phyloP scores from a whole-genome alignment of 2,888 invertebrate species.

The Perdita meconis region DNA sequence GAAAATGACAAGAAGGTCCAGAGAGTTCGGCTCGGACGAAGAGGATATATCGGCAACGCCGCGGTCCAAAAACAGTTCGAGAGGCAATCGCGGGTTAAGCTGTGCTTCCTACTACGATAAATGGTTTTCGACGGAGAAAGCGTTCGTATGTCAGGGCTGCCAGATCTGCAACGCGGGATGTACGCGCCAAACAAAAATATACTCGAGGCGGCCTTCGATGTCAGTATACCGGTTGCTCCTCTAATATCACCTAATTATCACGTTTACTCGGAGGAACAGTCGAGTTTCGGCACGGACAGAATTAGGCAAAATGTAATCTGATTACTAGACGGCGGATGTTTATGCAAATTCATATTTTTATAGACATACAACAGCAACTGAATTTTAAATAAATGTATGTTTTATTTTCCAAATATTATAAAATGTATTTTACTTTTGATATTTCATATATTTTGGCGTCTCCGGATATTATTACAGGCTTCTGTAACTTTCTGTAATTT shows the following conservation, averaged over 20 bases:
- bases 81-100: slow-evolving; percentile 69
- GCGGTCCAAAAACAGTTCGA: slow-evolving; percentile 83
- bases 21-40: slow-evolving; percentile 52
- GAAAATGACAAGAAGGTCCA: slow-evolving; percentile 83
- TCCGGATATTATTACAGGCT: no score
- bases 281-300: not conserved
- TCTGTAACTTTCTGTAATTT: no score
- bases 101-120: slow-evolving; percentile 76
- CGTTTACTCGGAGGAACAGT: not conserved
- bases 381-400: no score
- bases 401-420: no score
- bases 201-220: slow-evolving; percentile 17
- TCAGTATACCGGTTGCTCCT: not conserved
- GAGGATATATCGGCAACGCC: slow-evolving; percentile 71
- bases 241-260: not conserved
- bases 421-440: no score
- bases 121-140: slow-evolving; percentile 75
- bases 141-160: slow-evolving; percentile 78
- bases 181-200: slow-evolving; percentile 55
- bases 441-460: no score
- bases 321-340: no score
- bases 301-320: not conserved
- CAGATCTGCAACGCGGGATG: slow-evolving; percentile 64
- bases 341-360: no score
- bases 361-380: no score